Percentiles rank a stretch among this genome's conserved stretches.
Evolutionary conservation across 1,140 invertebrate species (phyloP).

Genomic region (Pseudoatta argentina): DNA sequence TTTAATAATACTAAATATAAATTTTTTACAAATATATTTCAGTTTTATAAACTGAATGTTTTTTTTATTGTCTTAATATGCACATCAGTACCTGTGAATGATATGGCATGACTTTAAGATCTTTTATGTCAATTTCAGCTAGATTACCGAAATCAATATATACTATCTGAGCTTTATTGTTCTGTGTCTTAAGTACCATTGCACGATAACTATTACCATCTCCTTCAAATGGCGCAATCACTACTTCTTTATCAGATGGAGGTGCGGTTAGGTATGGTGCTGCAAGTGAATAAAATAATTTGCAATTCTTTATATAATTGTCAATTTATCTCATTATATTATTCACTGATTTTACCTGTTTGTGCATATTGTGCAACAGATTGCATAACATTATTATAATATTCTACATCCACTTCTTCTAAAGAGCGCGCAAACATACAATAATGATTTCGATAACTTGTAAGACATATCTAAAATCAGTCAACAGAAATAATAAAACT

Average conservation of each 20-base stretch:
- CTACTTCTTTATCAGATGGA: conserved; percentile 78
- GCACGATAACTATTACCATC: conserved; percentile 83
- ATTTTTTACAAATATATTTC: too few species aligned
- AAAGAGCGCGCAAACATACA: conserved; percentile 75
- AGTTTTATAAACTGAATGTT: too few species aligned
- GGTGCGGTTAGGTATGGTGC: conserved; percentile 68
- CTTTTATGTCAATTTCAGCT: conserved; percentile 68
- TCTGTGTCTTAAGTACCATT: conserved; percentile 73
- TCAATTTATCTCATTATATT: conserved; percentile 11
- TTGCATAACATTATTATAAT: conserved; percentile 74
- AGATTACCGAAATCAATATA: conserved; percentile 83
- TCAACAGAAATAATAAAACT: conserved; percentile 28
- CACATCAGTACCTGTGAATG: conserved; percentile 69
- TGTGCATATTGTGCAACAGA: conserved; percentile 74
- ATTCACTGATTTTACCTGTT: conserved; percentile 63
- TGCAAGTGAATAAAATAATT: conserved; percentile 40
- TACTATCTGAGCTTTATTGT: conserved; percentile 69
- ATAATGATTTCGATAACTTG: conserved; percentile 69
- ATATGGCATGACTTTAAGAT: conserved; percentile 71
- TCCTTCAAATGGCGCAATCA: conserved; percentile 76
- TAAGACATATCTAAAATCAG: conserved; percentile 73
- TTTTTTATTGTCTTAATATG: neutral
- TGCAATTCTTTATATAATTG: conserved; percentile 15
- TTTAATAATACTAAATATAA: too few species aligned
- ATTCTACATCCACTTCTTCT: conserved; percentile 70